These are phyloP conservation scores for Parapristionchus giblindavisi DNA, from an alignment of 2,888 invertebrate species.

Conservation along the genomic window DNA sequence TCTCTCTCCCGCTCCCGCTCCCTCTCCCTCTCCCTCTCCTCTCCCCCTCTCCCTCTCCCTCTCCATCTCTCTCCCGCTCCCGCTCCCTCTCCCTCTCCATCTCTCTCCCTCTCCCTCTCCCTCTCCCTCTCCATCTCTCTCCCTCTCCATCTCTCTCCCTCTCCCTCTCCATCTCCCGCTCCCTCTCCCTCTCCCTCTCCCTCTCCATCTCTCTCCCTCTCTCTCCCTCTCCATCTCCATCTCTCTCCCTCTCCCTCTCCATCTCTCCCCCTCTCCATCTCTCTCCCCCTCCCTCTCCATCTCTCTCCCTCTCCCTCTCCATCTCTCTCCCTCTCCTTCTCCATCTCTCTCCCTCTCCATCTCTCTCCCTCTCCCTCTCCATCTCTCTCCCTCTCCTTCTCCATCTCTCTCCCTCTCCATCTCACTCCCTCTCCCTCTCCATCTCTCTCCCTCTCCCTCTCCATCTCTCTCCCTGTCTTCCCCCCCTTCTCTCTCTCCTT, in stretches of 20 bases:
- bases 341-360: background rate
- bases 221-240: constrained; percentile 3
- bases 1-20: no score
- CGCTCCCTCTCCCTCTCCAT: constrained; percentile 30
- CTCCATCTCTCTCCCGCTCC: constrained; percentile 32
- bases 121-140: constrained; percentile 13
- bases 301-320: constrained; percentile 23
- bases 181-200: constrained; percentile 25
- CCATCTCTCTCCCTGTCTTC: background rate
- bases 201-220: constrained; percentile 20
- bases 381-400: background rate
- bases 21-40: background rate
- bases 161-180: constrained; percentile 5
- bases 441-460: background rate
- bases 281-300: background rate
- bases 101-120: constrained; percentile 5
- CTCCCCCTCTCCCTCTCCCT: background rate
- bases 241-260: constrained; percentile 18
- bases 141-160: constrained; percentile 8
- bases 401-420: background rate
- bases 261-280: constrained; percentile 13
- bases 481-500: background rate
- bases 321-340: background rate
- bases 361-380: background rate
- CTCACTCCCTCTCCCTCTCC: constrained; percentile 1